Evolutionary conservation across 1,140 invertebrate species (phyloP).

Genomic region (Phymastichus coffea): DNA sequence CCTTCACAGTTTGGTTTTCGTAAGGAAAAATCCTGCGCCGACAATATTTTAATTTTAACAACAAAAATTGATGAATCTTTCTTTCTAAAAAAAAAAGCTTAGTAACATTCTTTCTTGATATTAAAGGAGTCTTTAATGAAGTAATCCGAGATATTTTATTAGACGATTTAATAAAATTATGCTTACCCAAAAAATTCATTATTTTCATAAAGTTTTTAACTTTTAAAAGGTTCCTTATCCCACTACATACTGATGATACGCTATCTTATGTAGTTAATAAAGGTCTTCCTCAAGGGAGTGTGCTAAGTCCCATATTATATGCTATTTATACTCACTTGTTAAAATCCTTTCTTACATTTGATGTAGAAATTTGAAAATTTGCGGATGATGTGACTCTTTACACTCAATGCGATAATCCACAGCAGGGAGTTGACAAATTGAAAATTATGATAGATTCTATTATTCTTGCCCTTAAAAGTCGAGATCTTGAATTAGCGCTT

Average conservation of each 20-base stretch:
- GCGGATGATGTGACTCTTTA: no score
- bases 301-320: no score
- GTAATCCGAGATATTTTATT: neutral
- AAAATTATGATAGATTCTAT: no score
- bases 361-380: no score
- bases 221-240: neutral
- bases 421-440: no score
- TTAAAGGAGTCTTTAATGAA: no score
- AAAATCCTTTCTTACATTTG: no score
- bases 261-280: neutral
- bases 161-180: neutral
- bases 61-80: neutral
- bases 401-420: no score
- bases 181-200: neutral
- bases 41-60: no score
- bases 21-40: neutral
- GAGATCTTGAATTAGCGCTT: constrained; percentile 3
- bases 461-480: neutral
- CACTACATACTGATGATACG: neutral
- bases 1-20: neutral
- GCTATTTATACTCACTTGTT: no score
- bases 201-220: neutral
- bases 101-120: neutral
- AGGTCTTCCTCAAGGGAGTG: neutral
- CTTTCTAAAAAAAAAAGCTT: neutral